phyloP scores from a whole-genome alignment of 1,140 invertebrate species.

The Tetragonula clypearis region DNA sequence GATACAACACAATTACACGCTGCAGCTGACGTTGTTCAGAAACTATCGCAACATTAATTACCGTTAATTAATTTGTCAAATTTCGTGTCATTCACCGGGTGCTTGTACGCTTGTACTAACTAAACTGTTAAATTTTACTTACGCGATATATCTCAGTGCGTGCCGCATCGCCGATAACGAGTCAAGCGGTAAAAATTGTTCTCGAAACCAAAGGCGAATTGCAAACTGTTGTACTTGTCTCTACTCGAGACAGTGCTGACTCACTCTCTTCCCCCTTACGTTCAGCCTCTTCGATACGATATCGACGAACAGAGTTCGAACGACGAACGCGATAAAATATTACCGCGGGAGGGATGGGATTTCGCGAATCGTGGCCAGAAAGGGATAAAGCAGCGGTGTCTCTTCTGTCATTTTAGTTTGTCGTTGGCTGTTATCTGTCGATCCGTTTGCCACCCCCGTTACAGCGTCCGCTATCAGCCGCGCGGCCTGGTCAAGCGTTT shows the following conservation, averaged over 20 bases:
- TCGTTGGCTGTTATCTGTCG: slow-evolving; percentile 54
- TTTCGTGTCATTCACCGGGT: too few species aligned
- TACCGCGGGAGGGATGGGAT: slow-evolving; percentile 23
- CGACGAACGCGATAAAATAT: slow-evolving; percentile 54
- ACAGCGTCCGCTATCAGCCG: slow-evolving; percentile 24
- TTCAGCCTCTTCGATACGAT: slow-evolving; percentile 21
- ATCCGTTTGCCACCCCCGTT: slow-evolving; percentile 26
- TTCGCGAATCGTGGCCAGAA: slow-evolving; percentile 51
- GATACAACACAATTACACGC: too few species aligned
- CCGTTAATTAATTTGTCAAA: too few species aligned
- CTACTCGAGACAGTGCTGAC: background rate
- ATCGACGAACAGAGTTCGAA: background rate
- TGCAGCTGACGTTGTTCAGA: too few species aligned
- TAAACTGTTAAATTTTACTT: too few species aligned
- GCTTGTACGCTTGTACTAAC: too few species aligned
- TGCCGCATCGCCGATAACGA: too few species aligned
- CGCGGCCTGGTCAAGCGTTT: slow-evolving; percentile 24
- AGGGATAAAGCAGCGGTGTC: slow-evolving; percentile 43
- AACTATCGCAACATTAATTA: too few species aligned
- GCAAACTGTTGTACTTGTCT: too few species aligned
- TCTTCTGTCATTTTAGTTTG: slow-evolving; percentile 55
- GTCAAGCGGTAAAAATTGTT: too few species aligned
- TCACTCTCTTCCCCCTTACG: background rate
- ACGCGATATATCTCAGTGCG: too few species aligned
- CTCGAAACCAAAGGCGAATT: too few species aligned